A percentile compares a stretch with the other conserved stretches of the same genome.
phyloP scores from a whole-genome alignment of 2,113 vertebrate species.

The Podilymbus podiceps region DNA sequence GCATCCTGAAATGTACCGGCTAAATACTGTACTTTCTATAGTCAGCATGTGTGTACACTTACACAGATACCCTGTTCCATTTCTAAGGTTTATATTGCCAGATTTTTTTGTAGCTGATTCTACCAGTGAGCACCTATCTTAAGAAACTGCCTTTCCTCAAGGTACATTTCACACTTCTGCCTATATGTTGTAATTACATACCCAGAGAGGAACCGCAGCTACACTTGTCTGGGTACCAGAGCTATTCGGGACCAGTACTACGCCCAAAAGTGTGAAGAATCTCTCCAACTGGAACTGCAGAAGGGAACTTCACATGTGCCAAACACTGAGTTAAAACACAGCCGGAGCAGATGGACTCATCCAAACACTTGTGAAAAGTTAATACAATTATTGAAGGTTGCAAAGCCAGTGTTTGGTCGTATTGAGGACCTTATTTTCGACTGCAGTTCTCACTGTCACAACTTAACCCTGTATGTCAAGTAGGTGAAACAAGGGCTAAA shows the following conservation, averaged over 20 bases:
- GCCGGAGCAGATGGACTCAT: not conserved
- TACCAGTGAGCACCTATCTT: not conserved
- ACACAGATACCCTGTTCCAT: not conserved
- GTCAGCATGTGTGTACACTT: not conserved
- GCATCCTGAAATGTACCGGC: not conserved
- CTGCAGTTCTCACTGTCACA: not conserved
- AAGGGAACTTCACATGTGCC: not conserved
- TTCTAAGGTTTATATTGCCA: not conserved
- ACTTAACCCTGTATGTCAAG: not conserved
- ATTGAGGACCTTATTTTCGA: not conserved
- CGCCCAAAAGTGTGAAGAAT: not conserved
- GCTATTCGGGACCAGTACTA: not conserved
- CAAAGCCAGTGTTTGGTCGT: not conserved
- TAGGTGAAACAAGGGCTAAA: not conserved
- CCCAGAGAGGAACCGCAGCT: not conserved
- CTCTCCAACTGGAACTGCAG: not conserved
- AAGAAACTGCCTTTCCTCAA: not conserved
- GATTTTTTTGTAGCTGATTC: not conserved
- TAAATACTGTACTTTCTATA: not conserved
- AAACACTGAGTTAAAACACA: not conserved
- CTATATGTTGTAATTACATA: not conserved
- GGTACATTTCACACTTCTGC: not conserved
- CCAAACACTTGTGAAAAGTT: not conserved
- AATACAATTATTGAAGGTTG: not conserved
- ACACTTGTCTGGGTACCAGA: not conserved